Base-by-base conservation (phyloP, 2,113 vertebrate species). In the Lampris megalopsis region DNA sequence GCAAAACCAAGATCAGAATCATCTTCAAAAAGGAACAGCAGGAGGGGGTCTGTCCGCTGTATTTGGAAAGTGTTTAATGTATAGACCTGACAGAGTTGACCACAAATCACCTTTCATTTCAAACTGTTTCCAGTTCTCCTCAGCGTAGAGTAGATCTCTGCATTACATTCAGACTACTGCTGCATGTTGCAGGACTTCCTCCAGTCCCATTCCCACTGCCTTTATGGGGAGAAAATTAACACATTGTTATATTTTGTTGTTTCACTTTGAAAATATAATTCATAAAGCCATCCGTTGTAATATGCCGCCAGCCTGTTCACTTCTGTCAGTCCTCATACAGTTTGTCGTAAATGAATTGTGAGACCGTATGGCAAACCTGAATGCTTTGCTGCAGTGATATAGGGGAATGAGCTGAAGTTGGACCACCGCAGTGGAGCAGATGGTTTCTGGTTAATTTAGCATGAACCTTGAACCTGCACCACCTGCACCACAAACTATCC, bases 371-470 rank as follows among this genome's bases (percentile, higher is more conserved):
- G 62, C 81, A 58, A 81, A 81, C 65, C 59, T 41, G 66, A 67
- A 10, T 35, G 36, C 59, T 47, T 56, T 3, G 56, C 75, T 68
- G 68, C 70, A 71, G 35, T 68, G 40, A 53, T 43, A 63, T 64
- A 68, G 71, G 63, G 24, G 45, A 66, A 40, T 48, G 70, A 79
- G 79, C 64, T 64, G 10, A 70, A 76, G 45, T 6, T 65, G 38
- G 6, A 73, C 58, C 82, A 78, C 79, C 68, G 80, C 82, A 89
- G 65, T n/a, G 59, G 62, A 62, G 73, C 90, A 88, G 90, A 87
- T 88, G 82, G 82, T 73, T 66, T 66, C 79, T 85, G 81, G 80
- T 86, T 89, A 81, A 90, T 91, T 89, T 84, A 89, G 82, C 88
- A 64, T 77, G 68, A 83, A 83, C 77, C 40, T 59, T 62, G 73